phyloP scores from a whole-genome alignment of 2,113 vertebrate genomes.

The Aspidoscelis tigris region DNA sequence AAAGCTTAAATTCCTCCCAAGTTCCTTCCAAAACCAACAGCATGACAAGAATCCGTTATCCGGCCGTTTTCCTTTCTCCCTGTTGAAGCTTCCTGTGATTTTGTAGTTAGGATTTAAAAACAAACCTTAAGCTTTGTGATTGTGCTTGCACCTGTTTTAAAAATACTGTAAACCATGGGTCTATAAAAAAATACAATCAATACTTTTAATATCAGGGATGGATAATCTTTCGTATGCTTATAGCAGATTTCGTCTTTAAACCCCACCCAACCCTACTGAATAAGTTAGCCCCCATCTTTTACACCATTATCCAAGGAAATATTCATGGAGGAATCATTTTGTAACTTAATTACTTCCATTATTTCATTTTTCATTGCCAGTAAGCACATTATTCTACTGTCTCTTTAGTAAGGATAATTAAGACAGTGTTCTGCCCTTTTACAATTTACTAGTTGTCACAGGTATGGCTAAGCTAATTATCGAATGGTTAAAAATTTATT shows the following conservation, averaged over 20 bases:
- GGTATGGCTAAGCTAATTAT: slow-evolving; percentile 70
- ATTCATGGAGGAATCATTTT: slow-evolving; percentile 64
- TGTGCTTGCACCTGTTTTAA: slow-evolving; percentile 25
- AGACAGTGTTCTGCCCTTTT: slow-evolving; percentile 66
- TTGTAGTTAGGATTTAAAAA: slow-evolving; percentile 32
- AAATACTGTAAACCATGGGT: slow-evolving; percentile 8
- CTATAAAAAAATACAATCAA: slow-evolving; percentile 5
- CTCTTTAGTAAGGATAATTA: slow-evolving; percentile 74
- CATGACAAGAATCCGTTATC: slow-evolving; percentile 22
- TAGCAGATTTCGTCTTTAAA: slow-evolving; percentile 34
- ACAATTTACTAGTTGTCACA: slow-evolving; percentile 71
- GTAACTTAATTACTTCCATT: slow-evolving; percentile 68
- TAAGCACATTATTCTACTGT: slow-evolving; percentile 67
- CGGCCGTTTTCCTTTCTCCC: background rate
- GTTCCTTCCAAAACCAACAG: slow-evolving; percentile 23
- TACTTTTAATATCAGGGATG: background rate
- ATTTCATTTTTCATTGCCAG: slow-evolving; percentile 68
- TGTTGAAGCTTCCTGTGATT: slow-evolving; percentile 17
- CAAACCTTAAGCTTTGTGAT: slow-evolving; percentile 8
- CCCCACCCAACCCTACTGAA: background rate
- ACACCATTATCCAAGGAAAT: slow-evolving; percentile 40
- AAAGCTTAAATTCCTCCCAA: background rate
- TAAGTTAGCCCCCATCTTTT: slow-evolving; percentile 17
- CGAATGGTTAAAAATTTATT: slow-evolving; percentile 70
- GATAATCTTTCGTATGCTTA: slow-evolving; percentile 26